Percentiles rank a stretch among this genome's conserved stretches.
Evolutionary conservation across 2,797 vertebrate genomes (phyloP).

Genomic region (Lophotriccus pileatus): DNA sequence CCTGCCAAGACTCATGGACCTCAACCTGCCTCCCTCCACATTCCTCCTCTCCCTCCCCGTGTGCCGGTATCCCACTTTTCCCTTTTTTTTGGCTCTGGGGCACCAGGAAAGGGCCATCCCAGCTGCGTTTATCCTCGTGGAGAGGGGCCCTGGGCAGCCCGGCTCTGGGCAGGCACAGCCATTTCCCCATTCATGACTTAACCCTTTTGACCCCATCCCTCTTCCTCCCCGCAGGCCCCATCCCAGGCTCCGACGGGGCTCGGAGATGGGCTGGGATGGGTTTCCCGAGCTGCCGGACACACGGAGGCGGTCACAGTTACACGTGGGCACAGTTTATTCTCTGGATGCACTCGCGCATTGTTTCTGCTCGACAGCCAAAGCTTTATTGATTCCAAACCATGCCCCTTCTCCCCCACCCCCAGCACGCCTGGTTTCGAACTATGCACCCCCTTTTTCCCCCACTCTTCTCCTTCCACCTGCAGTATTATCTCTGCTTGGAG

Average conservation of each 20-base stretch:
- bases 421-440: not conserved
- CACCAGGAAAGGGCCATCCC: not conserved
- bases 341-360: slow-evolving; percentile 54
- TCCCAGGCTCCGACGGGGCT: not conserved
- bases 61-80: accelerated
- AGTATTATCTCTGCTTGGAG: not conserved
- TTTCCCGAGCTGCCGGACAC: not conserved
- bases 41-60: not conserved
- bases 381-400: slow-evolving; percentile 67
- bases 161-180: not conserved
- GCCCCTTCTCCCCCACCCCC: not conserved
- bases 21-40: not conserved
- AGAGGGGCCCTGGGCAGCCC: too few relatives aligned
- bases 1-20: accelerated
- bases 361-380: slow-evolving; percentile 74
- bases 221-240: not conserved
- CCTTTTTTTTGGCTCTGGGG: not conserved
- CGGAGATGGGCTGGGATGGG: not conserved
- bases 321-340: slow-evolving; percentile 75
- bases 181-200: not conserved
- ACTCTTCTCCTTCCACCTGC: not conserved
- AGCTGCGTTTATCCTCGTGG: too few relatives aligned
- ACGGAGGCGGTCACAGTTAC: slow-evolving; percentile 31
- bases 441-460: not conserved
- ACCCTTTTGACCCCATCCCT: not conserved